Evolutionary conservation across 2,888 invertebrate genomes (phyloP).

Genomic region (Cephalotes varians): DNA sequence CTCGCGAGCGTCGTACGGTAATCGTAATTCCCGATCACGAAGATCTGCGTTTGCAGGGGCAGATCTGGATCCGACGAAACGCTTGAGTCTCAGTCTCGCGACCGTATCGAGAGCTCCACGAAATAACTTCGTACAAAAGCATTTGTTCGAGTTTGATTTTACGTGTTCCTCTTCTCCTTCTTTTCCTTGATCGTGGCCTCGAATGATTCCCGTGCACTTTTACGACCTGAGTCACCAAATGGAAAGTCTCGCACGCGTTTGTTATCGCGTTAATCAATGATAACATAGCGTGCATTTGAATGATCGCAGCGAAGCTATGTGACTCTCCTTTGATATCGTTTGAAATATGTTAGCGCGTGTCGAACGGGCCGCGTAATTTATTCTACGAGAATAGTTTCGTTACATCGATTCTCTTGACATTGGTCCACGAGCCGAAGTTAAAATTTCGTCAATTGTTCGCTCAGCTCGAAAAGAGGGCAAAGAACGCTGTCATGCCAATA

Average conservation of each 20-base stretch:
- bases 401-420: neutral
- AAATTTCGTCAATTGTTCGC: neutral
- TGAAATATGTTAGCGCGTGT: neutral
- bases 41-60: neutral
- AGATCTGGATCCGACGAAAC: neutral
- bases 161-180: neutral
- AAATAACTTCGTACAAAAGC: neutral
- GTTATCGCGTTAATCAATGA: neutral
- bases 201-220: neutral
- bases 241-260: no score
- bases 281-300: neutral
- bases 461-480: neutral
- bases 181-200: neutral
- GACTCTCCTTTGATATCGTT: neutral
- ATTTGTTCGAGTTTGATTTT: neutral
- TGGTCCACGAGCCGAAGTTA: neutral
- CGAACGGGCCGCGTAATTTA: neutral
- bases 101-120: neutral
- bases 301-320: neutral
- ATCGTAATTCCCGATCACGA: slow-evolving; percentile 9
- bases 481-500: neutral
- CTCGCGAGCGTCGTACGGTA: slow-evolving; percentile 23
- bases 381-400: neutral
- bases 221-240: no score
- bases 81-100: neutral